phyloP scores from a whole-genome alignment of 2,888 invertebrate genomes.

The Mechanitis mazaeus region DNA sequence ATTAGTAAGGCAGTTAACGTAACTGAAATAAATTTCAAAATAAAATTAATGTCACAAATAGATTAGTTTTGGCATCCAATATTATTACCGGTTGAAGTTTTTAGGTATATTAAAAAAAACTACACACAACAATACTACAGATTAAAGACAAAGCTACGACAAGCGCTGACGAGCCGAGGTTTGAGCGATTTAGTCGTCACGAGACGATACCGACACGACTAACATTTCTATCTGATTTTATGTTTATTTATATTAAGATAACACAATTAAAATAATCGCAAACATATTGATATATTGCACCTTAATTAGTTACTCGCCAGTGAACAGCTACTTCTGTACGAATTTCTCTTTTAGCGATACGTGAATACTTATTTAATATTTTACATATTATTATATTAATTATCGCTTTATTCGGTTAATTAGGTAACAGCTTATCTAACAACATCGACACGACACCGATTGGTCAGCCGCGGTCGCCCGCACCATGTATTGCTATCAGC shows the following conservation, averaged over 20 bases:
- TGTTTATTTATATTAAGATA: too few relatives aligned
- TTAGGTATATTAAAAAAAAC: constrained; percentile 36
- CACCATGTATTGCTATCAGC: constrained; percentile 60
- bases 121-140: constrained; percentile 43
- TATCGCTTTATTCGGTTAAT: constrained; percentile 34
- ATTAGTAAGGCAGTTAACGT: too few relatives aligned
- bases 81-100: constrained; percentile 35
- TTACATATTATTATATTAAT: constrained; percentile 42
- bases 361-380: constrained; percentile 43
- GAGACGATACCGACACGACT: constrained; percentile 5
- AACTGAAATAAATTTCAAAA: too few relatives aligned
- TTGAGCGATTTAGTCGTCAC: neutral
- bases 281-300: too few relatives aligned
- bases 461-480: constrained; percentile 62
- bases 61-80: constrained; percentile 57
- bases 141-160: constrained; percentile 37
- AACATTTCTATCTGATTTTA: constrained; percentile 8
- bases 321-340: constrained; percentile 28
- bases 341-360: constrained; percentile 43
- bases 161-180: neutral
- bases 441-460: constrained; percentile 70
- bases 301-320: too few relatives aligned
- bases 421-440: constrained; percentile 48
- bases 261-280: too few relatives aligned
- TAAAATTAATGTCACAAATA: neutral